Base-by-base conservation (phyloP, 2,113 vertebrate species). In the Oryzias melastigma region DNA sequence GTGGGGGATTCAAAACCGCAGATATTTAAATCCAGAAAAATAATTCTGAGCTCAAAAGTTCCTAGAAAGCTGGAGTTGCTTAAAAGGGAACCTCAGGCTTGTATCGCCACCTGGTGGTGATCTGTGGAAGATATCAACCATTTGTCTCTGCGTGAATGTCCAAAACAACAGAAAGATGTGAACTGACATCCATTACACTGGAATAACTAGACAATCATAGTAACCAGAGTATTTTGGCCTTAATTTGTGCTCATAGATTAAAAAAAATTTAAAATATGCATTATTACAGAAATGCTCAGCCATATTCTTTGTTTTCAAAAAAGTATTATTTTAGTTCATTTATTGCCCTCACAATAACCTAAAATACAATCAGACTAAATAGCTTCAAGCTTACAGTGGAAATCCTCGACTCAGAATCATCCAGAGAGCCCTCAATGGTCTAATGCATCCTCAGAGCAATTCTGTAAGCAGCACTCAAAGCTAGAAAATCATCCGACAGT, bases 81-180 rank as follows among this genome's bases (percentile, higher is more conserved):
- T 0, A 17, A 64, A 12, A 14, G 47, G 27, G 35, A 46, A 47
- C 27, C 16, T 29, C 25, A 13, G 54, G 48, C 25, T 54, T 62
- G 7, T 42, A 60, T 14, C 75, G 0, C 81, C 87, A 63, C 73
- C 80, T 18, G 46, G 79, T 87, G 87, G 78, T 27, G 41, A 58
- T 29, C 3, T 47, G 42, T 2, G 16, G 50, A 15, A 56, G 44
- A n/a, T 60, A 58, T 72, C 2, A 8, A 68, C 35, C 52, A 45
- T 24, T 63, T 71, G 62, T 61, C 53, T 51, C 64, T 45, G 17
- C 51, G 14, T 14, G 17, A 4, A 25, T 12, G 45, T 14, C 5
- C 42, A 44, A 54, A 10, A 44, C 70, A 51, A 14, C 35, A 35
- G 2, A 0, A 48, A 25, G 35, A 18, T 24, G n/a, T 3, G 7